Evolutionary conservation across 2,888 invertebrate species (phyloP).

Genomic region (Metallyticus violacea): DNA sequence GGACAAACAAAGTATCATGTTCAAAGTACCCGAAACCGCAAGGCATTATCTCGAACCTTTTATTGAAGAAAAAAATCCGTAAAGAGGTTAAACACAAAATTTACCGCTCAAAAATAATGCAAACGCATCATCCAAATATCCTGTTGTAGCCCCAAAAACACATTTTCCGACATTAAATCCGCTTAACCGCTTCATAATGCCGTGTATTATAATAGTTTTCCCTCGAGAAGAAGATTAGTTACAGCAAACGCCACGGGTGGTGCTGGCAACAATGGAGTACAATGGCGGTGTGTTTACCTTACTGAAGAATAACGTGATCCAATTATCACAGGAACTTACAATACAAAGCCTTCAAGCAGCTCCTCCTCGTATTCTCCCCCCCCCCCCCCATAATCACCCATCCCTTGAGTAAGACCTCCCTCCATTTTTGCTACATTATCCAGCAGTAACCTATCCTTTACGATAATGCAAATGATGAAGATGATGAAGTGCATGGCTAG

Average conservation of each 20-base stretch:
- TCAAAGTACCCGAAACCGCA: not conserved
- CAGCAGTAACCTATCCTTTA: not conserved
- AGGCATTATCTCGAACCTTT: not conserved
- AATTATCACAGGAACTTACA: constrained; percentile 12
- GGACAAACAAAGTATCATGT: not conserved
- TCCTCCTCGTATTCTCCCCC: not conserved
- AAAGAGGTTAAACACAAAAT: not conserved
- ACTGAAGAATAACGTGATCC: constrained; percentile 7
- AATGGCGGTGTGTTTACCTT: constrained; percentile 13
- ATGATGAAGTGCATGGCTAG: constrained; percentile 12
- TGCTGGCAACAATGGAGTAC: not conserved
- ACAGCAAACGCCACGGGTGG: constrained; percentile 14
- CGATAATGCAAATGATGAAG: constrained; percentile 17
- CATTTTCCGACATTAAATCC: not conserved
- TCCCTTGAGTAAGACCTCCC: not conserved
- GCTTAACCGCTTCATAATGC: not conserved
- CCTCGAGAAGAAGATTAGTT: constrained; percentile 5
- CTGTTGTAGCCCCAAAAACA: not conserved
- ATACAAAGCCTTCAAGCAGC: not conserved
- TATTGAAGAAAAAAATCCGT: not conserved
- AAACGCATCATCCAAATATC: not conserved
- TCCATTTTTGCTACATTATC: constrained; percentile 1
- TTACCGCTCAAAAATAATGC: not conserved
- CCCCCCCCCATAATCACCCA: not conserved
- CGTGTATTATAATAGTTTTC: not conserved